phyloP scores from a whole-genome alignment of 2,888 invertebrate genomes.

The Eupithecia insigniata region DNA sequence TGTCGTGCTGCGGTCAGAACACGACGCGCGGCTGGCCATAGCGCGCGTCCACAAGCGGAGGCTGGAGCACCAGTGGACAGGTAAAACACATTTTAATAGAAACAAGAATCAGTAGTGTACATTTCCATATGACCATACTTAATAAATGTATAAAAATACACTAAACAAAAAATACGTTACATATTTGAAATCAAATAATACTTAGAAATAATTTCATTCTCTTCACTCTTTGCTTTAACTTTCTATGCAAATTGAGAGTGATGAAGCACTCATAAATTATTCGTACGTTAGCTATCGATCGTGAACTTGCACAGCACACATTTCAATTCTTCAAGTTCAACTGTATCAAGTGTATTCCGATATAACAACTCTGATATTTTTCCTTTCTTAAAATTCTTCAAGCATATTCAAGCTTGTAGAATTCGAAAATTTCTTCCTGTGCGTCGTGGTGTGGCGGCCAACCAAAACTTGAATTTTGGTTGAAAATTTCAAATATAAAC shows the following conservation, averaged over 20 bases:
- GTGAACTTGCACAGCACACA: background rate
- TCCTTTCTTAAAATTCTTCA: too few relatives aligned
- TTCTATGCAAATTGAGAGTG: background rate
- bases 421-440: too few relatives aligned
- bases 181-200: too few relatives aligned
- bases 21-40: conserved; percentile 90
- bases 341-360: background rate
- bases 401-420: too few relatives aligned
- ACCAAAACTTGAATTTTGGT: too few relatives aligned
- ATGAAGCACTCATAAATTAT: background rate
- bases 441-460: too few relatives aligned
- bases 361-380: background rate
- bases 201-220: background rate
- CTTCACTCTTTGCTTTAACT: background rate
- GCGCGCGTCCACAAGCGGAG: conserved; percentile 93
- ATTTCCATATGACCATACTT: too few relatives aligned
- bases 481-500: background rate
- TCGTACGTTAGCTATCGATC: conserved; percentile 1
- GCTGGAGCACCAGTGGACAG: conserved; percentile 86
- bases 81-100: conserved; percentile 11
- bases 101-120: background rate
- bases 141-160: too few relatives aligned
- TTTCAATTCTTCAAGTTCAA: background rate
- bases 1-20: conserved; percentile 87
- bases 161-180: too few relatives aligned